These are phyloP conservation scores for Chaenocephalus aceratus DNA, from an alignment of 2,113 vertebrate genomes.

Conservation along the genomic window DNA sequence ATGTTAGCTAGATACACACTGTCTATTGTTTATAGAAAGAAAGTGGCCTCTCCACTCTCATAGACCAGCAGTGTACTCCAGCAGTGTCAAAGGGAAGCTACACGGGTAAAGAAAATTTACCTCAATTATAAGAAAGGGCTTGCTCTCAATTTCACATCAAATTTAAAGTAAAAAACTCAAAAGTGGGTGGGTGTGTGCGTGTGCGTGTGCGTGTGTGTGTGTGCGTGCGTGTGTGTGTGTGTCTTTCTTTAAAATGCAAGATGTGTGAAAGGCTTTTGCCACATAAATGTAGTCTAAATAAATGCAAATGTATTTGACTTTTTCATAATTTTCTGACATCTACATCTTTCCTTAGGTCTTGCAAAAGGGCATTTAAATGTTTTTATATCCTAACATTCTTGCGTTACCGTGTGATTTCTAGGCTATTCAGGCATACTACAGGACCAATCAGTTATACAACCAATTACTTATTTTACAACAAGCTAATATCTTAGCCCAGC, in stretches of 20 bases:
- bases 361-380: neutral
- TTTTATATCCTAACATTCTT: neutral
- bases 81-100: neutral
- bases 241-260: no score
- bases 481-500: neutral
- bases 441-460: neutral
- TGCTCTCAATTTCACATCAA: no score
- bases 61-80: constrained; percentile 29
- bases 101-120: no score
- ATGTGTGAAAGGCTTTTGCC: neutral
- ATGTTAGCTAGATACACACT: neutral
- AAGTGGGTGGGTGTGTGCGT: no score
- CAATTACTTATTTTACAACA: constrained; percentile 6
- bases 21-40: constrained; percentile 21
- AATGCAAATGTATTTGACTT: neutral
- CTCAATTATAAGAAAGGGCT: no score
- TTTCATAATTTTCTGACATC: neutral
- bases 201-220: neutral
- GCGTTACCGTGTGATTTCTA: no score
- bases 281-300: neutral
- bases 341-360: no score
- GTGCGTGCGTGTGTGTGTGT: no score
- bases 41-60: neutral
- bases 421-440: no score
- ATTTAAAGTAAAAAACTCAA: no score